A percentile compares a stretch with the other conserved stretches of the same genome.
Evolutionary conservation across 1,140 invertebrate genomes (phyloP).

Genomic region (Scaptomyza pallida): DNA sequence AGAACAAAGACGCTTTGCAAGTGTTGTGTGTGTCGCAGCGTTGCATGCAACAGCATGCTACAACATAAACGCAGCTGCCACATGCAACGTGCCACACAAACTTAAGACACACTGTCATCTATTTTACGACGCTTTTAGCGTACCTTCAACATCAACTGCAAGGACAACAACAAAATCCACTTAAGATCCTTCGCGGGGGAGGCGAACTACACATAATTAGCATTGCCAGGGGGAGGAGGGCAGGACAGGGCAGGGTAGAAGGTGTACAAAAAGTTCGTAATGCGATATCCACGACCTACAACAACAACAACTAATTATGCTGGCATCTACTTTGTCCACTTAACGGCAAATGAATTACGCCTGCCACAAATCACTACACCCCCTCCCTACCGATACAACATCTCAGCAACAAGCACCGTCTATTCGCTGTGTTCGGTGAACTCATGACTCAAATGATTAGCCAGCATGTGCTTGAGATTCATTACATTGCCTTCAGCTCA

Average conservation of each 20-base stretch:
- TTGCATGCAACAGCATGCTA: constrained; percentile 16
- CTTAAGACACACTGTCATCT: constrained; percentile 18
- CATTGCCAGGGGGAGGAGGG: constrained; percentile 19
- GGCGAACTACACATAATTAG: constrained; percentile 46
- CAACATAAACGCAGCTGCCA: not conserved
- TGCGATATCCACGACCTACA: constrained; percentile 57
- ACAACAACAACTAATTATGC: constrained; percentile 63
- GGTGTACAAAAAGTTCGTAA: constrained; percentile 27
- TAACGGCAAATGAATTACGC: constrained; percentile 20
- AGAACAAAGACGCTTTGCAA: constrained; percentile 14
- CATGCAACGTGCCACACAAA: constrained; percentile 10
- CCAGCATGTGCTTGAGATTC: constrained; percentile 16
- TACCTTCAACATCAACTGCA: constrained; percentile 34
- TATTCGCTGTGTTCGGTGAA: not conserved
- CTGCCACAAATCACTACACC: not conserved
- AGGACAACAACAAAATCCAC: constrained; percentile 6
- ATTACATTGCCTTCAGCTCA: constrained; percentile 20
- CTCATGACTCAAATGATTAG: constrained; percentile 4
- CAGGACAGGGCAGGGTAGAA: not conserved
- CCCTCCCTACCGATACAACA: too few species aligned
- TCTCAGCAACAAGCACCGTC: not conserved
- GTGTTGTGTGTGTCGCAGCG: not conserved
- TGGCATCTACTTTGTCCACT: constrained; percentile 18
- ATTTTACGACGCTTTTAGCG: constrained; percentile 64
- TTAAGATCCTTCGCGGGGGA: not conserved